Base-by-base conservation (phyloP, 2,797 vertebrate genomes). In the Sebastes flavidus region DNA sequence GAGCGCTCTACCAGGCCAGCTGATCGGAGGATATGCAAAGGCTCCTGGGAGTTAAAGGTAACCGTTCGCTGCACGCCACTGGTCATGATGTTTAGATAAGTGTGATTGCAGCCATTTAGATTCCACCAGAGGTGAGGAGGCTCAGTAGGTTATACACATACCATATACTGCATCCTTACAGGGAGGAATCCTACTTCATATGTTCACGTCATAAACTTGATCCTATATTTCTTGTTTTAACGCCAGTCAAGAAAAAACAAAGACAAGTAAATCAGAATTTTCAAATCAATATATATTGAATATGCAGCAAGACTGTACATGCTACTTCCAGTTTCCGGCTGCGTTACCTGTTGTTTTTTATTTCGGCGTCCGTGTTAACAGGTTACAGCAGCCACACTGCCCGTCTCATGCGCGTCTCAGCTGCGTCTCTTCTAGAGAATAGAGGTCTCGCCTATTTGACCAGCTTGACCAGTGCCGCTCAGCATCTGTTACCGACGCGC, bases 51-150 rank as follows among this genome's bases (percentile, higher is more conserved):
- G 68, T 76, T 71, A 67, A 71, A 84, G 59, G 76, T 69, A 84
- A 84, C 56, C 60, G 74, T 46, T 75, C 38, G 36, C 78, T 69
- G 77, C 80, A 72, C 29, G 3, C 22, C 67, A 56, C 73, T 80
- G 69, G 59, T 49, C 38, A 25, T 65, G 75, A 71, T 91, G 87
- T 92, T 92, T 92, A 78, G 80, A 88, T 85, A 85, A 82, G 78
- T 46, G n/a, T 88, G 86, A 88, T 86, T 83, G 77, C 75, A 75
- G 34, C 59, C 49, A 70, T 66, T 84, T 77, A 71, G 60, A 76
- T 59, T 72, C 22, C 38, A 30, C n/a, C 5, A 16, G 29, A 61
- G 34, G 18, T 32, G 25, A 38, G n/a, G 63, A 61, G 36, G 38
- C 34, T 55, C 49, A n/a, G 18, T 16, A 30, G 60, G 38, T 75